A percentile compares a stretch with the other conserved stretches of the same genome.
Evolutionary conservation across 2,113 vertebrate genomes (phyloP).

Genomic region (Dinomys branickii): DNA sequence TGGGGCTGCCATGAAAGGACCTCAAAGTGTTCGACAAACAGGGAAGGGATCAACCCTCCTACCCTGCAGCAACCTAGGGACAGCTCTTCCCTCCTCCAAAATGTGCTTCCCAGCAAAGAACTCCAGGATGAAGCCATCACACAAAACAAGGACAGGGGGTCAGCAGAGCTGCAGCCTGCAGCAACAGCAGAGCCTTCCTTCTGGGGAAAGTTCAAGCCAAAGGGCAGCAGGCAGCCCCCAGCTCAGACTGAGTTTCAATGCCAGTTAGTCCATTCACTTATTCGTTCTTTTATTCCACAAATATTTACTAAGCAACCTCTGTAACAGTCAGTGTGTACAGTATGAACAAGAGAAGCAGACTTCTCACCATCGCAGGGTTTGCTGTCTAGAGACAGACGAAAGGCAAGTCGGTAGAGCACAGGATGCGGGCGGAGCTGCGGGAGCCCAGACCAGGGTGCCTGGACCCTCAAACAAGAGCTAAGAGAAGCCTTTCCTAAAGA

Average conservation of each 20-base stretch:
- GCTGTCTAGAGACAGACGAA: neutral
- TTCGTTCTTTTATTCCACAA: neutral
- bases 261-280: neutral
- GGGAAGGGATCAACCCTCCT: conserved; percentile 52
- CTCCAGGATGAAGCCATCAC: neutral
- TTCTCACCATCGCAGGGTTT: neutral
- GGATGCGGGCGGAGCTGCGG: neutral
- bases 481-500: neutral
- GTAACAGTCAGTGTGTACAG: neutral
- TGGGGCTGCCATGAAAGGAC: conserved; percentile 60
- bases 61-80: neutral
- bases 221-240: neutral
- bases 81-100: neutral
- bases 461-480: neutral
- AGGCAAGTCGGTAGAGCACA: neutral
- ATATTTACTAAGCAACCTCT: neutral
- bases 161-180: neutral
- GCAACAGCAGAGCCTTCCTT: neutral
- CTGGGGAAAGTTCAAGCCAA: neutral
- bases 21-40: conserved; percentile 67
- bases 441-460: neutral
- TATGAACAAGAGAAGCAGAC: neutral
- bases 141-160: neutral
- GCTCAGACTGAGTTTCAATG: neutral
- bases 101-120: neutral